Evolutionary conservation across 2,888 invertebrate species (phyloP), one percentile per base, ranked within the genome.

Genomic region (Drosophila mettleri): DNA sequence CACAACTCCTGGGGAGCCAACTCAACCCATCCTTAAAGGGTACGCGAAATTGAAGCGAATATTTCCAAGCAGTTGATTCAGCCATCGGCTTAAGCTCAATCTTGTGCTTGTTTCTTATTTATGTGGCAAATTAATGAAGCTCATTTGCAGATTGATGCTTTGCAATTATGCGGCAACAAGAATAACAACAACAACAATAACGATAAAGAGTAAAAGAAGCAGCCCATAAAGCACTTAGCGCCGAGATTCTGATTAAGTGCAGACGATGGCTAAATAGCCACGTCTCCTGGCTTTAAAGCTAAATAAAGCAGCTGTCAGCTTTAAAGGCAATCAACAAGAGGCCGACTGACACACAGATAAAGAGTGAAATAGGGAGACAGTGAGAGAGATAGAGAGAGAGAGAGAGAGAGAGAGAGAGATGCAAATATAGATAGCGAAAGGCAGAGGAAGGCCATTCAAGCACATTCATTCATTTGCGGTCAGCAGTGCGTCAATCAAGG

Each of bases 201-300:
- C 55, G 29, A 39, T 53, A 54, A 45, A 45, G 58, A 46, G 67
- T 67, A 27, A 60, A 69, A 63, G 62, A 57, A 54, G 51, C 27
- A 29, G 55, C 65, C 69, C 77, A 74, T 76, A 69, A 79, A 82
- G 69, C 80, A 85, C 83, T 84, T 88, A 86, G 77, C 86, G 77
- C 86, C 69, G 70, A 85, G 89, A 87, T 89, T 89, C 82, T 86
- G 88, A 86, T 85, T 85, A 89, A 89, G 79, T 74, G 88, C 29
- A 41, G 54, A 62, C 58, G 29, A 52, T n/a, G 31, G 10, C 31
- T 48, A 22, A 48, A 18, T 36, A 54, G 38, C 31, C 24, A 10
- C 10, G 34, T 31, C 16, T 41, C 12, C 43, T 51, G 55, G 16
- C 66, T 74, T 81, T 78, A 78, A 87, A 71, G 59, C 51, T 48